Percentiles rank a stretch among this genome's conserved stretches.
Evolutionary conservation across 2,888 invertebrate genomes (phyloP).

Genomic region (Teinopalpus imperialis): DNA sequence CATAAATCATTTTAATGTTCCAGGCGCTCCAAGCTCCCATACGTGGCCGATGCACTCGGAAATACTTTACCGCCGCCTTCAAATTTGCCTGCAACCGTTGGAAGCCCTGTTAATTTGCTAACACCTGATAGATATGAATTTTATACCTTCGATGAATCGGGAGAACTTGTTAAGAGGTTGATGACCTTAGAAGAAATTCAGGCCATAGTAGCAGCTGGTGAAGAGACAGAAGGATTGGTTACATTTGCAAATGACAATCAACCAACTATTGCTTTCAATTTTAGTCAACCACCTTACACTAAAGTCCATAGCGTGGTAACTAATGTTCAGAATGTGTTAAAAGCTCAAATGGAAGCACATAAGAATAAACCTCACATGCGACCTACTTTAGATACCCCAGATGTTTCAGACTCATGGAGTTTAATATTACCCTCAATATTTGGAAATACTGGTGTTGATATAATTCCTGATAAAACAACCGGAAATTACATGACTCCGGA

Average conservation of each 20-base stretch:
- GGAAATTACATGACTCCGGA: conserved; percentile 63
- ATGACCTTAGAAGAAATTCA: conserved; percentile 94
- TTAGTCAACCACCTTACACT: conserved; percentile 82
- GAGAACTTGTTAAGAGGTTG: conserved; percentile 89
- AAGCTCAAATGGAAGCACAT: conserved; percentile 87
- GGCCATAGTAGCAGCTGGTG: conserved; percentile 91
- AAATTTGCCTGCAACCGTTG: conserved; percentile 82
- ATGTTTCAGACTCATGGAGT: conserved; percentile 90
- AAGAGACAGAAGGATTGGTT: conserved; percentile 83
- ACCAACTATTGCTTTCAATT: conserved; percentile 70
- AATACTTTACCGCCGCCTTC: conserved; percentile 85
- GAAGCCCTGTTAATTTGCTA: conserved; percentile 90
- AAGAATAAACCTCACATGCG: conserved; percentile 69
- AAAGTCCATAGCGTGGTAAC: conserved; percentile 90
- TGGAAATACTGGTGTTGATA: conserved; percentile 85
- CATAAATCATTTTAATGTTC: conserved; percentile 35
- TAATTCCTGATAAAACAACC: conserved; percentile 77
- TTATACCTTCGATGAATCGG: conserved; percentile 92
- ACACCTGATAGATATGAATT: conserved; percentile 93
- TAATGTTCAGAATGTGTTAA: conserved; percentile 91
- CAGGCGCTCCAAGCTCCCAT: conserved; percentile 75
- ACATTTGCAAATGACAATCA: conserved; percentile 74
- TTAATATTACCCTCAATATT: conserved; percentile 91
- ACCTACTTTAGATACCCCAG: conserved; percentile 85
- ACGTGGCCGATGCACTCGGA: conserved; percentile 86